Percentiles rank a stretch among this genome's conserved stretches.
Evolutionary conservation across 2,888 invertebrate species (phyloP).

Genomic region (Ennomos quercinarius): DNA sequence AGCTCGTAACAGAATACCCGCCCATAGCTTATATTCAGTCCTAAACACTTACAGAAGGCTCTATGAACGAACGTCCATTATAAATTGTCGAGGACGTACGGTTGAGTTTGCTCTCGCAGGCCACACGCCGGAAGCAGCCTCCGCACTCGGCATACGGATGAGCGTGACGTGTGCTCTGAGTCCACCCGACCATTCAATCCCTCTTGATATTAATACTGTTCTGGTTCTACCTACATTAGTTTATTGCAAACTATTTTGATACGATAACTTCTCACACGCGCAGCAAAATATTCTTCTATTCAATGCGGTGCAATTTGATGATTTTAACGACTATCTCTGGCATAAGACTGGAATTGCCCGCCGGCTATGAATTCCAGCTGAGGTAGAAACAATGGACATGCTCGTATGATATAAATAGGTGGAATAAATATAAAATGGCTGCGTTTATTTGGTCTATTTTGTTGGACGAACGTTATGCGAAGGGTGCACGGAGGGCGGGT

Average conservation of each 20-base stretch:
- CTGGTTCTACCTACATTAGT: conserved; percentile 54
- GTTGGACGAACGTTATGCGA: conserved; percentile 74
- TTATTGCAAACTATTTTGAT: conserved; percentile 43
- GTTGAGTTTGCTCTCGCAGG: conserved; percentile 50
- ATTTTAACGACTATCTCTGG: conserved; percentile 62
- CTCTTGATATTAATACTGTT: conserved; percentile 49
- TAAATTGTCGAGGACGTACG: conserved; percentile 51
- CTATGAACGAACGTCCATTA: conserved; percentile 26
- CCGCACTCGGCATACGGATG: conserved; percentile 79
- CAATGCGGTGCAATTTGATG: conserved; percentile 52
- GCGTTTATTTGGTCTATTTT: conserved; percentile 79
- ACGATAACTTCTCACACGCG: conserved; percentile 20
- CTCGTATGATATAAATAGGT: conserved; percentile 75
- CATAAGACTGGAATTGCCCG: conserved; percentile 63
- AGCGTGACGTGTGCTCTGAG: conserved; percentile 67
- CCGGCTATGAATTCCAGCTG: conserved; percentile 74
- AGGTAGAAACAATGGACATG: conserved; percentile 77
- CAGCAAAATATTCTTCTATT: conserved; percentile 25
- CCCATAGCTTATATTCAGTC: conserved; percentile 9
- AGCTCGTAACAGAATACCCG: conserved; percentile 39
- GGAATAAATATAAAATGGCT: conserved; percentile 75
- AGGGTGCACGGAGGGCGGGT: conserved; percentile 79
- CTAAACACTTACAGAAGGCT: conserved; percentile 9
- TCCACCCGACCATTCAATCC: conserved; percentile 48
- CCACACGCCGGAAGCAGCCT: conserved; percentile 72